These are phyloP conservation scores for Turnix velox DNA, from an alignment of 2,113 vertebrate genomes.

Conservation along the genomic window DNA sequence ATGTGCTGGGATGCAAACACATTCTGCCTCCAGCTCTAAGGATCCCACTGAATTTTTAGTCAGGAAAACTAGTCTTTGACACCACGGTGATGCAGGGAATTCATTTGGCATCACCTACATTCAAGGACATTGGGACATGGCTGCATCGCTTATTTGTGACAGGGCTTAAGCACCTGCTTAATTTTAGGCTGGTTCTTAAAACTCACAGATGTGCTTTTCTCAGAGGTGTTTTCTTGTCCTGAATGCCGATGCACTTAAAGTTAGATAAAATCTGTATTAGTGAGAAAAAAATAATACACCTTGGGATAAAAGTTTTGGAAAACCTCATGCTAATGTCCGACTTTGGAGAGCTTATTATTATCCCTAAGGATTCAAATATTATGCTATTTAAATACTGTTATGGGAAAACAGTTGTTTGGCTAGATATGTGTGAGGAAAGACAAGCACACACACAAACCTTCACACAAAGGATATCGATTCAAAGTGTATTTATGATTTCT, in stretches of 20 bases:
- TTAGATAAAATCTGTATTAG: not conserved
- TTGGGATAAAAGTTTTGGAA: not conserved
- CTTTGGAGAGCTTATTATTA: conserved; percentile 54
- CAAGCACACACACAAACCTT: not conserved
- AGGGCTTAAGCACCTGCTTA: not conserved
- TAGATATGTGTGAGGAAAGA: not conserved
- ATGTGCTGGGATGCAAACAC: rapidly evolving
- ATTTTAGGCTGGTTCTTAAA: not conserved
- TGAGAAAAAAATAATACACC: not conserved
- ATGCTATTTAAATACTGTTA: too few relatives aligned
- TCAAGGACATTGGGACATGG: not conserved
- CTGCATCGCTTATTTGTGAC: not conserved
- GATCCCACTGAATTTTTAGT: not conserved
- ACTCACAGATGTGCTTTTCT: not conserved
- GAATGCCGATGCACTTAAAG: not conserved
- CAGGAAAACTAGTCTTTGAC: not conserved
- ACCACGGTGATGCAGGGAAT: not conserved
- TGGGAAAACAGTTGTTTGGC: conserved; percentile 63
- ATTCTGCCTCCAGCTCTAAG: not conserved
- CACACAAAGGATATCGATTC: conserved; percentile 64
- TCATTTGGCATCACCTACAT: not conserved
- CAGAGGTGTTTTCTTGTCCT: not conserved
- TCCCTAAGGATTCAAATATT: conserved; percentile 44
- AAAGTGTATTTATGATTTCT: conserved; percentile 72
- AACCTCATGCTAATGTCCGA: not conserved